These are phyloP conservation scores for Spodoptera littoralis DNA, from an alignment of 2,888 invertebrate genomes.

Conservation along the genomic window DNA sequence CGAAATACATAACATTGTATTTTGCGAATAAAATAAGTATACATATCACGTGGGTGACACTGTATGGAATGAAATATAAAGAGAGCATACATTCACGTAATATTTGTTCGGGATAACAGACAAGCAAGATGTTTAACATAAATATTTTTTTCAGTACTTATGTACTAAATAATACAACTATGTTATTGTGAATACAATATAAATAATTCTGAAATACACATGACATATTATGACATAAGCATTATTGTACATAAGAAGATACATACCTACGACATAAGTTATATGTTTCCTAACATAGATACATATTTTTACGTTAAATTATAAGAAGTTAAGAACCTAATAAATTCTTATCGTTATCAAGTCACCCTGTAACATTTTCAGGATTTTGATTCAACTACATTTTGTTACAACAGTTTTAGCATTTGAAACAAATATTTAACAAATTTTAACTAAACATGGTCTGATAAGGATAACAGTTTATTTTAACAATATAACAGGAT, in stretches of 20 bases:
- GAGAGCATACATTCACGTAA: too few species aligned
- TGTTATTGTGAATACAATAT: not conserved
- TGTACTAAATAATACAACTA: too few species aligned
- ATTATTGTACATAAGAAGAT: not conserved
- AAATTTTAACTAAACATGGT: too few species aligned
- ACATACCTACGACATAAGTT: conserved; percentile 6
- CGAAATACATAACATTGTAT: too few species aligned
- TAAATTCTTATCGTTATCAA: conserved; percentile 38
- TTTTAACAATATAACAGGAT: conserved; percentile 2
- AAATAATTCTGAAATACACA: not conserved
- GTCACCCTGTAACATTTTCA: conserved; percentile 41
- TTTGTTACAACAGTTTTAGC: conserved; percentile 9
- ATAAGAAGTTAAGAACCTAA: conserved; percentile 26
- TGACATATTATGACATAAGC: conserved; percentile 1
- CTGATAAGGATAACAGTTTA: too few species aligned
- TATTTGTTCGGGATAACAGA: too few species aligned
- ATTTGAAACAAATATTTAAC: not conserved
- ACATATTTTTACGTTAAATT: conserved; percentile 14
- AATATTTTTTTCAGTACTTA: too few species aligned
- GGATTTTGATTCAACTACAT: conserved; percentile 1
- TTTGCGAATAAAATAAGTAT: too few species aligned
- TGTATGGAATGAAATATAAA: too few species aligned
- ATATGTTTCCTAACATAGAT: conserved; percentile 2
- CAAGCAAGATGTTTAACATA: too few species aligned
- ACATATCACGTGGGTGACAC: too few species aligned